Percentiles rank a stretch among this genome's conserved stretches.
These are phyloP conservation scores for Vanessa cardui DNA, from an alignment of 2,888 invertebrate genomes.

Conservation along the genomic window DNA sequence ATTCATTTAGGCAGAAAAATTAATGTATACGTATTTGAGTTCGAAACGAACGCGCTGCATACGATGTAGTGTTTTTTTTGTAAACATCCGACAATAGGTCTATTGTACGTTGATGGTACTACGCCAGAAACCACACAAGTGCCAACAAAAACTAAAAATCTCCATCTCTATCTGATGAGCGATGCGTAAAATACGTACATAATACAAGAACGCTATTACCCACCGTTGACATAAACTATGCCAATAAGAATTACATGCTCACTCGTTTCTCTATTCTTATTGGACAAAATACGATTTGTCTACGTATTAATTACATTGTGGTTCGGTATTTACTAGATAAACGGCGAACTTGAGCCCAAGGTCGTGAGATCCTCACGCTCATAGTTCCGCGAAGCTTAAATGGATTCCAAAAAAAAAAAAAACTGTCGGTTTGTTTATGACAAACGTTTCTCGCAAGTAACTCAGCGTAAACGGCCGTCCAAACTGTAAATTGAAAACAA, in stretches of 20 bases:
- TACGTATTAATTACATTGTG: neutral
- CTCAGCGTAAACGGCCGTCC: slow-evolving; percentile 17
- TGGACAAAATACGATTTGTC: neutral
- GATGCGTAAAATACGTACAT: too few species aligned
- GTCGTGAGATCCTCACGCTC: slow-evolving; percentile 26
- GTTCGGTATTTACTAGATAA: slow-evolving; percentile 1
- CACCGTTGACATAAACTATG: neutral
- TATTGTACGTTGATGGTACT: too few species aligned
- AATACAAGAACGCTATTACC: too few species aligned
- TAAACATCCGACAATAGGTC: too few species aligned
- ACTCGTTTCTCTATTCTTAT: neutral
- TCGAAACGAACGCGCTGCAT: too few species aligned
- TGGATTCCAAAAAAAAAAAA: slow-evolving; percentile 26
- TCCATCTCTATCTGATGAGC: too few species aligned
- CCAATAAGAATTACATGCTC: neutral
- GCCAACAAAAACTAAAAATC: too few species aligned
- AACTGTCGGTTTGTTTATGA: slow-evolving; percentile 31
- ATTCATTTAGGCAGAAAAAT: too few species aligned
- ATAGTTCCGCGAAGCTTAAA: slow-evolving; percentile 23
- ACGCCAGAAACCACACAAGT: too few species aligned
- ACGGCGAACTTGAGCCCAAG: slow-evolving; percentile 17
- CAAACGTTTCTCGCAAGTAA: slow-evolving; percentile 29
- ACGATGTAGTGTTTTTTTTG: too few species aligned
- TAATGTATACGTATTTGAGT: too few species aligned
- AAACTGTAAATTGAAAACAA: slow-evolving; percentile 25